A percentile compares a stretch with the other conserved stretches of the same genome.
phyloP scores from a whole-genome alignment of 1,140 invertebrate genomes.

The Heterodera carotae region DNA sequence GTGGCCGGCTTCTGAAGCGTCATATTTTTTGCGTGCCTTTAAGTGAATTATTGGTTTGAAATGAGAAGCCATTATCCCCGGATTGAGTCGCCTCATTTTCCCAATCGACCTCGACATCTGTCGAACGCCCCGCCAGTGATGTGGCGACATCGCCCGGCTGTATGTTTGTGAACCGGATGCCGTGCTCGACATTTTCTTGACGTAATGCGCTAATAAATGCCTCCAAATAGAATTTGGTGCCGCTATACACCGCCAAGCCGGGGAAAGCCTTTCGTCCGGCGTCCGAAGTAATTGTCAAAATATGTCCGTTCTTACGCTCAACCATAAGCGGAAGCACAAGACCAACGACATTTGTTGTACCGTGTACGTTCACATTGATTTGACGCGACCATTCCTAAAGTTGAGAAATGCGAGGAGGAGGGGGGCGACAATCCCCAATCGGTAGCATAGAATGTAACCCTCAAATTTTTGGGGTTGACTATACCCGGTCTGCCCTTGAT shows the following conservation, averaged over 20 bases:
- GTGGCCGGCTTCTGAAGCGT: slow-evolving; percentile 65
- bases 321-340: slow-evolving; percentile 67
- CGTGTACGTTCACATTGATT: slow-evolving; percentile 68
- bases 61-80: not conserved
- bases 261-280: slow-evolving; percentile 68
- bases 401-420: not conserved
- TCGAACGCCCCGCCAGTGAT: slow-evolving; percentile 64
- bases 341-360: slow-evolving; percentile 67
- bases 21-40: slow-evolving; percentile 54
- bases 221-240: slow-evolving; percentile 69
- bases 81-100: not conserved
- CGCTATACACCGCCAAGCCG: slow-evolving; percentile 68
- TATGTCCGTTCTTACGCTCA: slow-evolving; percentile 66
- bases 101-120: slow-evolving; percentile 66
- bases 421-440: too few relatives aligned
- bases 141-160: slow-evolving; percentile 69
- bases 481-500: too few relatives aligned
- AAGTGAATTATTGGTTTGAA: slow-evolving; percentile 25
- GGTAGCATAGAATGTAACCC: too few relatives aligned
- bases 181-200: slow-evolving; percentile 65
- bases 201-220: slow-evolving; percentile 67
- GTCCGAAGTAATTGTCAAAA: slow-evolving; percentile 68
- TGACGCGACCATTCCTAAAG: slow-evolving; percentile 66
- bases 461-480: too few relatives aligned
- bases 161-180: slow-evolving; percentile 67